phyloP scores from a whole-genome alignment of 92 coral and sea anemone species.

The Ricordea florida region DNA sequence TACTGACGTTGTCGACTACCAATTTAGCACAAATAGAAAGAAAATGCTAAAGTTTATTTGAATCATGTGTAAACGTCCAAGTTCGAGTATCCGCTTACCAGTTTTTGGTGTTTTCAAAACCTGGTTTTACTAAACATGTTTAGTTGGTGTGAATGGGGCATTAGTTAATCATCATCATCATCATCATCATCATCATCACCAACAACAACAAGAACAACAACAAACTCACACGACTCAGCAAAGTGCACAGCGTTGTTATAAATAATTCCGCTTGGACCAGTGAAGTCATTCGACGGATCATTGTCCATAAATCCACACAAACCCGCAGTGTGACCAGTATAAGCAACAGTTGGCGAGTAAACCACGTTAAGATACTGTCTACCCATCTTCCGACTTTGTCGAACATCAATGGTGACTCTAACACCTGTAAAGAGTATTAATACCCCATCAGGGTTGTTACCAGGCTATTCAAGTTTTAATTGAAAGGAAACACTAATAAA shows the following conservation, averaged over 20 bases:
- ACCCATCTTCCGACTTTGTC: constrained; percentile 54
- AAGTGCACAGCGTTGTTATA: constrained; percentile 52
- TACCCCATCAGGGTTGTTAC: neutral
- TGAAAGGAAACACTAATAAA: too few relatives aligned
- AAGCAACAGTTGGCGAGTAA: constrained; percentile 51
- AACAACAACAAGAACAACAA: too few relatives aligned
- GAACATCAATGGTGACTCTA: constrained; percentile 57
- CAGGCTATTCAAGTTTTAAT: too few relatives aligned
- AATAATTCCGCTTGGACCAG: constrained; percentile 48
- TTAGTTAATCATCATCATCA: neutral
- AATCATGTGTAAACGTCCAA: too few relatives aligned
- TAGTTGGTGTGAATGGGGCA: too few relatives aligned
- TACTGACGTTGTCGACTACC: too few relatives aligned
- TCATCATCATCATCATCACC: neutral
- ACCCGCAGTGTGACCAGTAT: constrained; percentile 61
- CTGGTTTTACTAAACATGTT: too few relatives aligned
- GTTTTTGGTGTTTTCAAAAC: too few relatives aligned
- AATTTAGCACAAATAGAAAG: too few relatives aligned
- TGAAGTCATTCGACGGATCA: constrained; percentile 59
- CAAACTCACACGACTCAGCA: constrained; percentile 69
- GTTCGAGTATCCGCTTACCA: too few relatives aligned
- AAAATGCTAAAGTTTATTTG: too few relatives aligned
- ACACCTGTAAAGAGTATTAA: constrained; percentile 21
- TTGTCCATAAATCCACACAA: constrained; percentile 77
- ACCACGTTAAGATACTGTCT: constrained; percentile 62